Evolutionary conservation across 2,113 vertebrate genomes (phyloP).

Genomic region (Gasterosteus nipponicus): DNA sequence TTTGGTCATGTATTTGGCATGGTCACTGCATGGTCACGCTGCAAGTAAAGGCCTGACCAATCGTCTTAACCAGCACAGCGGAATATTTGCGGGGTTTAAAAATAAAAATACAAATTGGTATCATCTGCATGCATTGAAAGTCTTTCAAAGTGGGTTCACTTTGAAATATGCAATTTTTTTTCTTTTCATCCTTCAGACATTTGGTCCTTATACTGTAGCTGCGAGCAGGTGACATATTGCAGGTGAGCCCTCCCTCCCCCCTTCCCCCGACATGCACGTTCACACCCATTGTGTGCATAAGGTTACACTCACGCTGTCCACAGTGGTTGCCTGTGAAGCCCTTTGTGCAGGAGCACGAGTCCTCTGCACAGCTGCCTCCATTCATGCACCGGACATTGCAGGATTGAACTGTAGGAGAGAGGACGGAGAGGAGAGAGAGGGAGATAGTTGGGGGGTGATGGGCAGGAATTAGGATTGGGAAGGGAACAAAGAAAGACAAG

Average conservation of each 20-base stretch:
- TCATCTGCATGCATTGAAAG: background rate
- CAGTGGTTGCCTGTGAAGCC: slow-evolving; percentile 90
- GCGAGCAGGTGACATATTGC: background rate
- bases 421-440: background rate
- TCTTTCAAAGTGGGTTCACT: background rate
- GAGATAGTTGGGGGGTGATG: background rate
- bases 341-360: slow-evolving; percentile 87
- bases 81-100: background rate
- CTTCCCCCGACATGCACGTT: background rate
- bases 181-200: slow-evolving; percentile 1
- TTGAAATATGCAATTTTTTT: too few relatives aligned
- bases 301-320: slow-evolving; percentile 88
- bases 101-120: background rate
- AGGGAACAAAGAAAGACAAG: background rate
- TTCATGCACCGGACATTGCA: slow-evolving; percentile 93
- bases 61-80: background rate
- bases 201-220: background rate
- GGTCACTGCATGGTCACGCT: background rate
- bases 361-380: slow-evolving; percentile 87
- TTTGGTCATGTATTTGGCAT: background rate
- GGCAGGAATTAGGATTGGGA: background rate
- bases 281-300: background rate
- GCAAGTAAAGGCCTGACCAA: background rate
- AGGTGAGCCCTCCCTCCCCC: background rate
- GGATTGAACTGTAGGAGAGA: slow-evolving; percentile 80